Base-by-base conservation (phyloP, 2,888 invertebrate species). In the Graphium colonna region DNA sequence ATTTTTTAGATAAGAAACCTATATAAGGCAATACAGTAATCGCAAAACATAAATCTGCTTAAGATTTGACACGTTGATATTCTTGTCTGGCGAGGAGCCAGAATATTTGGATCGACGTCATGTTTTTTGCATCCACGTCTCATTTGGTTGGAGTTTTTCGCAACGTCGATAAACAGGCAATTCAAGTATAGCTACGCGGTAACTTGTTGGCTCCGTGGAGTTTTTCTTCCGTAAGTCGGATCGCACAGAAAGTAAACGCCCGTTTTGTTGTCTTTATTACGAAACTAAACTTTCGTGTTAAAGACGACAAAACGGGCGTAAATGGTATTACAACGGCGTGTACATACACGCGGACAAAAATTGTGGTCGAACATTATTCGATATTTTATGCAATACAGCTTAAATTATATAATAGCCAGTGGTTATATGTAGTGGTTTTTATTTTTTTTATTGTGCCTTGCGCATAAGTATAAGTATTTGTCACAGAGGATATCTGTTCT, bases 61-160 rank as follows among this genome's bases (percentile, higher is more conserved):
- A 44, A 53, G 44, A 49, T 53, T 53, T 48, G 53, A 48, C 39
- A 49, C 48, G 53, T 53, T 53, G 53, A 53, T 53, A 49, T 49
- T 44, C 28, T 31, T 44, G 43, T 44, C 44, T 44, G 53, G 53
- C 53, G 18, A 13, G 21, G 39, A 44, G 53, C 53, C 48, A 53
- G 31, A 44, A 53, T 47, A 47, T 52, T 52, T 47, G 47, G 42
- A 47, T 42, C 26, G 47, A 52, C 46, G 52, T 47, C 47, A 53
- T 42, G 48, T 36, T 52, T 53, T 53, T 13, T 26, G n/a, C 21
- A 43, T 21, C 43, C 17, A 17, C 18, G 38, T 31, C 39, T 53
- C 43, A 43, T 53, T 39, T 18, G 21, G 26, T 18, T 43, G n/a
- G n/a, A n/a, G n/a, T 51, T 31, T 40, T 49, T 43, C 39, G 15